These are phyloP conservation scores for Drosophila ohnishii DNA, from an alignment of 1,140 invertebrate species.

Conservation along the genomic window DNA sequence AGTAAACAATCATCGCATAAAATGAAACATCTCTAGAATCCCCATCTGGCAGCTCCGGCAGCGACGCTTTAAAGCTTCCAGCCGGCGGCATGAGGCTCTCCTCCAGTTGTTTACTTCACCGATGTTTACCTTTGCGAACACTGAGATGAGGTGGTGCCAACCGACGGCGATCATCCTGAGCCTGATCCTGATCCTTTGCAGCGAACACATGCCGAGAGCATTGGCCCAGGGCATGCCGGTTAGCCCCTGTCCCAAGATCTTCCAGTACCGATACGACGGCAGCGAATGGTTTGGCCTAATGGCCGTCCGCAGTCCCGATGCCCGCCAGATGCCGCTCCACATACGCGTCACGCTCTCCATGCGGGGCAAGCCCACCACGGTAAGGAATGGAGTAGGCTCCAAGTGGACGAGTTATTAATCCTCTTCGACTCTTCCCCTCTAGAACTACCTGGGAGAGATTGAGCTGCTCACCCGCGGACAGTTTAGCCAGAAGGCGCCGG, in stretches of 20 bases:
- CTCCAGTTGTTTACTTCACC: constrained; percentile 1
- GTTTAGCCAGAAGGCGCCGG: constrained; percentile 54
- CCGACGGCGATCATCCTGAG: constrained; percentile 44
- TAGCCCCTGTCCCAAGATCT: constrained; percentile 79
- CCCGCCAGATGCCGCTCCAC: constrained; percentile 57
- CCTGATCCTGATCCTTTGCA: constrained; percentile 51
- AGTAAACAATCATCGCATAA: background rate
- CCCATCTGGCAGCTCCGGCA: background rate
- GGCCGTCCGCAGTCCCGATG: constrained; percentile 65
- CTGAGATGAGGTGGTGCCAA: constrained; percentile 42
- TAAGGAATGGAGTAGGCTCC: constrained; percentile 14
- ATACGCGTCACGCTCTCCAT: constrained; percentile 76
- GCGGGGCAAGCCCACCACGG: constrained; percentile 78
- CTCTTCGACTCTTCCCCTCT: background rate
- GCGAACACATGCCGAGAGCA: constrained; percentile 46
- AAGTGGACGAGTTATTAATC: background rate
- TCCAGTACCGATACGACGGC: constrained; percentile 79
- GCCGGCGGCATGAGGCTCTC: background rate
- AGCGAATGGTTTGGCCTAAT: constrained; percentile 76
- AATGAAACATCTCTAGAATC: background rate
- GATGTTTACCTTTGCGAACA: constrained; percentile 15
- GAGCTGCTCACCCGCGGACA: constrained; percentile 75
- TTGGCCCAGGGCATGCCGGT: constrained; percentile 71
- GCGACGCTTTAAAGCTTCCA: background rate
- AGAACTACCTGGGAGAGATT: constrained; percentile 80